Evolutionary conservation across 2,888 invertebrate genomes (phyloP).

Genomic region (Anarsia innoxiella): DNA sequence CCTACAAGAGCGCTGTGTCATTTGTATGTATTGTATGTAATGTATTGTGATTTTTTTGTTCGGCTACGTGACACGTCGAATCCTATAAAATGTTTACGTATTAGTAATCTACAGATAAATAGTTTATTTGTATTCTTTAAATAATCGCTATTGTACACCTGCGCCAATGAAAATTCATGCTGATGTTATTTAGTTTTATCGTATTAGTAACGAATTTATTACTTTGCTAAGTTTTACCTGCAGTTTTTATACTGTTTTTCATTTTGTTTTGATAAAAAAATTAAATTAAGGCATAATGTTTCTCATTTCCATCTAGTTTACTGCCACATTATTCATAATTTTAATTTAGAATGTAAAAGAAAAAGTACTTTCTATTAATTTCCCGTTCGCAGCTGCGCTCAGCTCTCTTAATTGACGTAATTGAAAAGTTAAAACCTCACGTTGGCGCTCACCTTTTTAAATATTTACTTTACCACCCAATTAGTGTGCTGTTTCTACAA

Average conservation of each 20-base stretch:
- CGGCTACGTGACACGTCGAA: too few relatives aligned
- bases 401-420: slow-evolving; percentile 60
- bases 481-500: slow-evolving; percentile 52
- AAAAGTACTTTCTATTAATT: slow-evolving; percentile 9
- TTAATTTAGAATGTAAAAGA: slow-evolving; percentile 1
- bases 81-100: too few relatives aligned
- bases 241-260: too few relatives aligned
- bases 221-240: too few relatives aligned
- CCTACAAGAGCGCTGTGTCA: slow-evolving; percentile 25
- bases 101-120: too few relatives aligned
- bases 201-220: too few relatives aligned
- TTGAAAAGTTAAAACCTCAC: slow-evolving; percentile 65
- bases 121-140: too few relatives aligned
- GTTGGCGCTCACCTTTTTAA: slow-evolving; percentile 60
- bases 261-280: neutral
- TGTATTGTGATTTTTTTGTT: slow-evolving; percentile 1
- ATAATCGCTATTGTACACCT: too few relatives aligned
- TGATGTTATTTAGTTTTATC: too few relatives aligned
- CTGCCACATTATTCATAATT: slow-evolving; percentile 3
- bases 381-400: slow-evolving; percentile 29
- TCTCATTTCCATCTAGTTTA: neutral
- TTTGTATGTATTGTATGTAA: slow-evolving; percentile 14
- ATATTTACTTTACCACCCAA: slow-evolving; percentile 69
- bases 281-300: neutral
- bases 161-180: too few relatives aligned